Evolutionary conservation across 1,140 invertebrate species (phyloP).

Genomic region (Leptonema lineaticorne): DNA sequence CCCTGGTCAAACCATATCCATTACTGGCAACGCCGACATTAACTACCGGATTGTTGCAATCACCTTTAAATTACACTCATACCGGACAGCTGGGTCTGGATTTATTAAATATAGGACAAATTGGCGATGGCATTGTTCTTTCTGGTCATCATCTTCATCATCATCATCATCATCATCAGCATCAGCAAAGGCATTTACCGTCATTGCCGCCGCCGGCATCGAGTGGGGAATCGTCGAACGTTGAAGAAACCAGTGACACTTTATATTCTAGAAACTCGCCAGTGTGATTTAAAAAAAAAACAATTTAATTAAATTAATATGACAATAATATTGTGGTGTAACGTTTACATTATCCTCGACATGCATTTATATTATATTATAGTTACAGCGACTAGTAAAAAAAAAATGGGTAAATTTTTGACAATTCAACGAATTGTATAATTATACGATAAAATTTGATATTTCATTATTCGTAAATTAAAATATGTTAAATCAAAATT

Average conservation of each 20-base stretch:
- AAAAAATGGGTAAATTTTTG: too few relatives aligned
- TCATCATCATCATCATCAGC: not conserved
- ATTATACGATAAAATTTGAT: too few relatives aligned
- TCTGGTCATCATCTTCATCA: conserved; percentile 7
- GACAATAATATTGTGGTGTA: not conserved
- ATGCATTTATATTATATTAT: too few relatives aligned
- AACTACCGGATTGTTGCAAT: conserved; percentile 12
- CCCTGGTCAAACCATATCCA: conserved; percentile 32
- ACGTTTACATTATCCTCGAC: not conserved
- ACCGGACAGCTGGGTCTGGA: conserved; percentile 15
- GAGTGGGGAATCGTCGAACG: not conserved
- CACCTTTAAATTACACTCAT: conserved; percentile 1
- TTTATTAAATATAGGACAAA: conserved; percentile 6
- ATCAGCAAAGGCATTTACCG: not conserved
- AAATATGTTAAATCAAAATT: too few relatives aligned
- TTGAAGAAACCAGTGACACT: not conserved
- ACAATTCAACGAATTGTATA: too few relatives aligned
- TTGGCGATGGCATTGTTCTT: not conserved
- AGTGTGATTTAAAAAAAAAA: not conserved
- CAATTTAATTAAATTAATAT: not conserved
- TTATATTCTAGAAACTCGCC: conserved; percentile 12
- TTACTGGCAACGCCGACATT: conserved; percentile 23
- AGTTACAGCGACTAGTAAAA: too few relatives aligned
- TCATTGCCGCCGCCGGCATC: not conserved
- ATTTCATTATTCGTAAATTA: too few relatives aligned